These are phyloP conservation scores for Lophotriccus pileatus DNA, from an alignment of 2,797 vertebrate genomes.

Conservation along the genomic window DNA sequence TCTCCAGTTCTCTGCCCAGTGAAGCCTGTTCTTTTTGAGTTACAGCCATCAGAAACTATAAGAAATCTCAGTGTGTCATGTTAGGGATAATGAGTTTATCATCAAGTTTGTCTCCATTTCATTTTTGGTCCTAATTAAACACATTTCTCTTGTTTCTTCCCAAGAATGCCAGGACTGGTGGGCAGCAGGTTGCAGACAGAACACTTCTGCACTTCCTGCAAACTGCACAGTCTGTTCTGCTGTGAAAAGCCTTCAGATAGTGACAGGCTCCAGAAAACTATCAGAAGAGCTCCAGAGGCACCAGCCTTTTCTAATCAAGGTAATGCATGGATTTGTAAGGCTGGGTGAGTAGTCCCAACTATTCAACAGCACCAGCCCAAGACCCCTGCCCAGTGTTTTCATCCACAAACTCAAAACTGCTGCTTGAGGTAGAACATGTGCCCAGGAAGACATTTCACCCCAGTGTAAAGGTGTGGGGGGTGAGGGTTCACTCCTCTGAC, in stretches of 20 bases:
- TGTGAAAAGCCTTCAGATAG: conserved; percentile 54
- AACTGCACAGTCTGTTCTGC: conserved; percentile 74
- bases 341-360: not conserved
- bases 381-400: not conserved
- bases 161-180: conserved; percentile 74
- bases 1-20: not conserved
- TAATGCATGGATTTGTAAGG: conserved; percentile 38
- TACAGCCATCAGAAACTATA: not conserved
- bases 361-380: not conserved
- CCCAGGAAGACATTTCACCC: not conserved
- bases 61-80: not conserved
- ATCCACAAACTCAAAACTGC: not conserved
- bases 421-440: not conserved
- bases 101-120: not conserved
- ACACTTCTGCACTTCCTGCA: conserved; percentile 52
- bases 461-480: not conserved
- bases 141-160: not conserved
- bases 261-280: conserved; percentile 54
- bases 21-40: not conserved
- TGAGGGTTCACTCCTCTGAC: not conserved
- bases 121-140: not conserved
- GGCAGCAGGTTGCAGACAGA: conserved; percentile 66
- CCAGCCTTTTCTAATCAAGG: conserved; percentile 89
- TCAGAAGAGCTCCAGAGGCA: conserved; percentile 73
- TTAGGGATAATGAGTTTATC: not conserved